Base-by-base conservation (phyloP, 1,140 invertebrate genomes). In the Drosophila micromelanica region DNA sequence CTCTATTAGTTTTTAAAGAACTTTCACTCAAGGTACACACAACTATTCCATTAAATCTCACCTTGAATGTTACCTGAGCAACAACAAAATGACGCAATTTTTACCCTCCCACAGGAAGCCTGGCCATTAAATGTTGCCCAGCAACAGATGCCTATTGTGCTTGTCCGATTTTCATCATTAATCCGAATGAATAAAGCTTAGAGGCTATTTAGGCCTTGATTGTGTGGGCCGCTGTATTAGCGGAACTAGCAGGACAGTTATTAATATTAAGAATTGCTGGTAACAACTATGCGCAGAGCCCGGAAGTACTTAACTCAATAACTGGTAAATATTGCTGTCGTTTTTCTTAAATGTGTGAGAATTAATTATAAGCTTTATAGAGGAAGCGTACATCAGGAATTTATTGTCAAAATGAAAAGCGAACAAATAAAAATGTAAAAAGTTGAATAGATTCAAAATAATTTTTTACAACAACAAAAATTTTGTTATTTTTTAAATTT, bases 111-210 rank as follows among this genome's bases (percentile, higher is more conserved):
- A 12, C 20, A 27, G 3, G 11, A 0, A 27, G 23, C 37, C 23
- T 12, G 3, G 11, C 15, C 17, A 32, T 23, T 8, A 2, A 13
- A 15, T 45, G 76, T 73, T 46, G 61, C 61, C 35, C 8, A 42
- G 59, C 60, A 78, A 73, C 76, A 78, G 61, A 42, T 56, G 9
- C 6, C 6, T 27, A 32, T 61, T 70, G 52, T 51, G 40, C 30
- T 17, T 17, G 17, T 17, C 30, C 37, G 30, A 17, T 20, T 38
- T 43, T 37, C 67, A 35, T 55, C 64, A 78, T 78, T 78, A 78
- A 78, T 78, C 73, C 76, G 52, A 78, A 78, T 78, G 65, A 78
- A 78, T 73, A 65, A 49, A 38, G 76, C 69, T 78, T 78, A 78
- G 52, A 46, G 37, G 32, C 42, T 27, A 40, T 62, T 54, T 46